These are phyloP conservation scores for Cephus nigrinus DNA, from an alignment of 2,888 invertebrate species.

Conservation along the genomic window DNA sequence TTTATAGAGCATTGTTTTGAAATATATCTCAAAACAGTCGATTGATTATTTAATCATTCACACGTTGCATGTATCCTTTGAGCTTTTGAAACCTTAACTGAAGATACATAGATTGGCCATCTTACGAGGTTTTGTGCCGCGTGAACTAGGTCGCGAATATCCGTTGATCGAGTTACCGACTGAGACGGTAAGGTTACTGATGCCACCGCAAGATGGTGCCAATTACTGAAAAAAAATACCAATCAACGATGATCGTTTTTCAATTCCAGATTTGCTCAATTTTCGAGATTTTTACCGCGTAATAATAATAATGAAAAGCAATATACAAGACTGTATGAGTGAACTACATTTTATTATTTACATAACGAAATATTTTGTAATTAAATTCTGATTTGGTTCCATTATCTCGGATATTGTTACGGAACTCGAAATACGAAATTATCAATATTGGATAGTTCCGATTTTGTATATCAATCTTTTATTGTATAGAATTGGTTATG, in stretches of 20 bases:
- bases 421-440: neutral
- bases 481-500: neutral
- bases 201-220: too few relatives aligned
- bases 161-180: neutral
- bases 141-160: neutral
- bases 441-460: neutral
- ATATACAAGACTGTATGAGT: neutral
- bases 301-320: neutral
- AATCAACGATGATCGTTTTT: neutral
- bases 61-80: neutral
- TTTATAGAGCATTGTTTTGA: neutral
- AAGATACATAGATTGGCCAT: neutral
- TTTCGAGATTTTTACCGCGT: too few relatives aligned
- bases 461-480: neutral
- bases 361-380: neutral
- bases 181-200: neutral
- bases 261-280: neutral
- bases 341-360: neutral
- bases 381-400: neutral
- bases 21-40: neutral
- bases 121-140: too few relatives aligned
- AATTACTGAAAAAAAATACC: neutral
- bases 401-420: too few relatives aligned
- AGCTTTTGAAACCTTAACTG: neutral
- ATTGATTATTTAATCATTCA: too few relatives aligned